phyloP scores from a whole-genome alignment of 2,888 invertebrate genomes.

The Eilema griseolum region DNA sequence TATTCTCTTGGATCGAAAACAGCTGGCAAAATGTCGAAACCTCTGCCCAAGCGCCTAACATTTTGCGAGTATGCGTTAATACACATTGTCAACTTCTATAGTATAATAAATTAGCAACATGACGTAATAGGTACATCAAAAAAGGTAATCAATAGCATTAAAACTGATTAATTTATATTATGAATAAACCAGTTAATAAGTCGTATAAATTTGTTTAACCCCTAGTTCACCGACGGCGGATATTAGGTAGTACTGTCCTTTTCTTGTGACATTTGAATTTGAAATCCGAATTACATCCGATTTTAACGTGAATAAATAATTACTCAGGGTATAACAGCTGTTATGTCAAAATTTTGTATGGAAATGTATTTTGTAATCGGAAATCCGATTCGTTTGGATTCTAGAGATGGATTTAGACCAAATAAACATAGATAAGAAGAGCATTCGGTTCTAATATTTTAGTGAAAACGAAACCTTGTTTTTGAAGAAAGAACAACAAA shows the following conservation, averaged over 20 bases:
- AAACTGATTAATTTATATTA: slow-evolving; percentile 32
- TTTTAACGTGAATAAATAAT: not conserved
- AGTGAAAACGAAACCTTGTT: too few relatives aligned
- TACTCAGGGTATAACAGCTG: too few relatives aligned
- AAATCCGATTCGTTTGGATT: not conserved
- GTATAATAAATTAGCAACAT: not conserved
- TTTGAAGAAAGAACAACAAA: too few relatives aligned
- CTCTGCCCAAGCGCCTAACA: too few relatives aligned
- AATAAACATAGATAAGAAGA: too few relatives aligned
- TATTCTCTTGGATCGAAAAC: not conserved
- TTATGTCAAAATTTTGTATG: too few relatives aligned
- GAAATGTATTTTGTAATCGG: not conserved
- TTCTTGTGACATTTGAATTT: not conserved
- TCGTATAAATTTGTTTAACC: not conserved
- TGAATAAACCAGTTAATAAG: slow-evolving; percentile 12
- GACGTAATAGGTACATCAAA: slow-evolving; percentile 22
- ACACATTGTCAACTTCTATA: too few relatives aligned
- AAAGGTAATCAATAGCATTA: slow-evolving; percentile 32
- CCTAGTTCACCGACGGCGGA: not conserved
- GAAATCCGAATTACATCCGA: not conserved
- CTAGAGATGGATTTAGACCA: too few relatives aligned
- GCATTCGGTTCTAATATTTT: too few relatives aligned
- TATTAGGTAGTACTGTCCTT: not conserved
- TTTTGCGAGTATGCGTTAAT: too few relatives aligned
- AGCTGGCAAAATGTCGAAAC: too few relatives aligned